Evolutionary conservation across 2,113 vertebrate genomes (phyloP).

Genomic region (Sarotherodon lohbergeri): DNA sequence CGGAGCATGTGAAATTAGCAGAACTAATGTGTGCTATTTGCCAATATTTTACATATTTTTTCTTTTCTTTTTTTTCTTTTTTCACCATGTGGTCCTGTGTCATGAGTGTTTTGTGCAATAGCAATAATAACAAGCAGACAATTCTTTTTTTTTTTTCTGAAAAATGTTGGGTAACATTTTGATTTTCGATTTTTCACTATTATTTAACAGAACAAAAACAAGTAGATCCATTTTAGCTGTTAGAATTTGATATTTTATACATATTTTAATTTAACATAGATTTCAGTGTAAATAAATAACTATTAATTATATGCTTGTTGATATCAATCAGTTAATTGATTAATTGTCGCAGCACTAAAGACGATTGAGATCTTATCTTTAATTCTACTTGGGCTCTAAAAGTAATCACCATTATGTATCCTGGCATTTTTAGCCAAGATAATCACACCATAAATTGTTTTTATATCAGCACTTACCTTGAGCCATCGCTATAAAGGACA

Average conservation of each 20-base stretch:
- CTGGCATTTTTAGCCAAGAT: neutral
- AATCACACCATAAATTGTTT: neutral
- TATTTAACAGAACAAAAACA: neutral
- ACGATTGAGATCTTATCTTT: neutral
- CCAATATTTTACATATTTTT: neutral
- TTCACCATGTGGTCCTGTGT: neutral
- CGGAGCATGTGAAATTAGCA: neutral
- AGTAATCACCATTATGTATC: neutral
- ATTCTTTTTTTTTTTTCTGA: neutral
- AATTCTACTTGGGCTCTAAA: neutral
- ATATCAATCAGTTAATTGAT: neutral
- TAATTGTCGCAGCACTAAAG: neutral
- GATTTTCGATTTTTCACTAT: neutral
- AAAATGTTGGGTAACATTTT: neutral
- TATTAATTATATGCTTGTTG: neutral
- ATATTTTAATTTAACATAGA: neutral
- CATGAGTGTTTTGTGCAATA: neutral
- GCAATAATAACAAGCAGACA: neutral
- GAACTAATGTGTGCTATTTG: neutral
- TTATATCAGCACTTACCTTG: neutral
- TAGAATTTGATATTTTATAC: neutral
- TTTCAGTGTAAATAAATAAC: neutral
- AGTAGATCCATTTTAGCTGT: neutral
- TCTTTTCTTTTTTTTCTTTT: neutral
- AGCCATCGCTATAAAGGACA: neutral